Percentiles rank a stretch among this genome's conserved stretches.
Evolutionary conservation across 2,113 vertebrate genomes (phyloP).

Genomic region (human): GRCh38 chr9:85872001-85872500

Average conservation of each 20-base stretch:
- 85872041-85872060: too few species aligned
- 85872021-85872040: too few species aligned
- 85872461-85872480: neutral
- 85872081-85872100: too few species aligned
- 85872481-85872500: neutral
- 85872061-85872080: too few species aligned
- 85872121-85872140: too few species aligned
- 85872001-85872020: too few species aligned
- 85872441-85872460: neutral
- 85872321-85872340: neutral
- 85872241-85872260: neutral
- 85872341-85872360: neutral
- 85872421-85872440: neutral
- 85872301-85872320: neutral
- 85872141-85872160: too few species aligned
- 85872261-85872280: neutral
- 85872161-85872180: too few species aligned
- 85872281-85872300: neutral
- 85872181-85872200: neutral
- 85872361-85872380: neutral
- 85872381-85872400: neutral
- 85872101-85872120: too few species aligned
- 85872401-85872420: neutral
- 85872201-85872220: neutral
- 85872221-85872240: neutral